Evolutionary conservation across 2,113 vertebrate genomes (phyloP).

Genomic region (Triplophysa dalaica): DNA sequence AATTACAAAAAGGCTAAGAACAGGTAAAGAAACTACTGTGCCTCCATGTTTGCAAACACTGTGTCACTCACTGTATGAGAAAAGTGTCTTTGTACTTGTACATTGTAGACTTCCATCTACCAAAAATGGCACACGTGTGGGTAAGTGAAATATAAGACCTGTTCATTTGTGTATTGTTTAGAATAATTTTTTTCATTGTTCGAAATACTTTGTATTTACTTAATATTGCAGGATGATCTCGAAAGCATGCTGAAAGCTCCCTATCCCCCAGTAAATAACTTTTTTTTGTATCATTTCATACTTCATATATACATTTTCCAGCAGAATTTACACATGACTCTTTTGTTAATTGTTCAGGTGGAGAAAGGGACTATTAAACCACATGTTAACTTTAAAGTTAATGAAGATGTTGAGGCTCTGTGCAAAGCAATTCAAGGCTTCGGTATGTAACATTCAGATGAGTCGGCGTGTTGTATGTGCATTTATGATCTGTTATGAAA

Average conservation of each 20-base stretch:
- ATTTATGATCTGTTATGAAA: neutral
- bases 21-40: too few species aligned
- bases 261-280: neutral
- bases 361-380: slow-evolving; percentile 69
- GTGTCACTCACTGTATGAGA: neutral
- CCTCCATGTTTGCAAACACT: neutral
- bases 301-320: neutral
- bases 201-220: too few species aligned
- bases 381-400: slow-evolving; percentile 65
- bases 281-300: neutral
- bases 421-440: slow-evolving; percentile 74
- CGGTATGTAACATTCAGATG: slow-evolving; percentile 61
- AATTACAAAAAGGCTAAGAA: too few species aligned
- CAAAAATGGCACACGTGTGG: slow-evolving; percentile 8
- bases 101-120: neutral
- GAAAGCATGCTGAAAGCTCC: slow-evolving; percentile 43
- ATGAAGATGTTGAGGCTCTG: slow-evolving; percentile 69
- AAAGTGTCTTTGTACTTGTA: neutral
- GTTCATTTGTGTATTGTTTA: too few species aligned
- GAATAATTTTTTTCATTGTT: too few species aligned
- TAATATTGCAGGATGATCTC: slow-evolving; percentile 58
- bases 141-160: neutral
- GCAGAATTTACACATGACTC: neutral
- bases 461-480: neutral
- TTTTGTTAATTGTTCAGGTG: slow-evolving; percentile 45